Conservation (phyloP, 2,797 vertebrate species). For the Takifugu ocellatus region DNA sequence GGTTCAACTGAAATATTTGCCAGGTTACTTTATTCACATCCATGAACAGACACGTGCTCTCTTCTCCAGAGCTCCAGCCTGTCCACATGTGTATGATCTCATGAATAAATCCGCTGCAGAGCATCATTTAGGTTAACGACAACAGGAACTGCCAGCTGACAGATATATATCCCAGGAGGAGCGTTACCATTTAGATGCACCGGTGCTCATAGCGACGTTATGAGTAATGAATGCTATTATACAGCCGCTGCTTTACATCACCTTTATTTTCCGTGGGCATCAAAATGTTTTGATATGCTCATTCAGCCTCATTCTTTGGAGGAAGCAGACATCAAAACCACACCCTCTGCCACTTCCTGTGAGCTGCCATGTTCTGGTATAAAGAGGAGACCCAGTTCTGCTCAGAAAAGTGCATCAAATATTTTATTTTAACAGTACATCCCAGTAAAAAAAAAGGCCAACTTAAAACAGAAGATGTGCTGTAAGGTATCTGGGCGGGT, state of each 20-base stretch:
- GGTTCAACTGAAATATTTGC: no score
- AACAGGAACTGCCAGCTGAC: constrained; percentile 19
- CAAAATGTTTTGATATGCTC: constrained; percentile 18
- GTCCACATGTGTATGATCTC: no score
- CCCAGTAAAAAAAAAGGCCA: no score
- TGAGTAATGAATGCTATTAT: constrained; percentile 30
- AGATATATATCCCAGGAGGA: constrained; percentile 38
- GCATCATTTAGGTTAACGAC: constrained; percentile 42
- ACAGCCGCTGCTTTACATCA: constrained; percentile 16
- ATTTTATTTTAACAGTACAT: neutral
- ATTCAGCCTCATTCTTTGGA: constrained; percentile 9
- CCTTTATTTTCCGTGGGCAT: constrained; percentile 7
- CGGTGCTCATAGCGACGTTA: constrained; percentile 18
- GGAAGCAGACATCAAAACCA: no score
- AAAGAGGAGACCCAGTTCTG: no score
- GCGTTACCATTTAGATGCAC: constrained; percentile 49
- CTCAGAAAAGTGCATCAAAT: neutral
- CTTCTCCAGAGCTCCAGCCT: no score
- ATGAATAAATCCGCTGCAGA: constrained; percentile 19
- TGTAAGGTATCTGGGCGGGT: no score
- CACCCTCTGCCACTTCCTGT: no score
- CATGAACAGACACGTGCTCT: no score
- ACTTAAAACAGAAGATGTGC: no score
- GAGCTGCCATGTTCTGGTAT: no score
- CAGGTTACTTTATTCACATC: no score